Evolutionary conservation across 2,888 invertebrate species (phyloP).

Genomic region (Drosophila buzzatii): DNA sequence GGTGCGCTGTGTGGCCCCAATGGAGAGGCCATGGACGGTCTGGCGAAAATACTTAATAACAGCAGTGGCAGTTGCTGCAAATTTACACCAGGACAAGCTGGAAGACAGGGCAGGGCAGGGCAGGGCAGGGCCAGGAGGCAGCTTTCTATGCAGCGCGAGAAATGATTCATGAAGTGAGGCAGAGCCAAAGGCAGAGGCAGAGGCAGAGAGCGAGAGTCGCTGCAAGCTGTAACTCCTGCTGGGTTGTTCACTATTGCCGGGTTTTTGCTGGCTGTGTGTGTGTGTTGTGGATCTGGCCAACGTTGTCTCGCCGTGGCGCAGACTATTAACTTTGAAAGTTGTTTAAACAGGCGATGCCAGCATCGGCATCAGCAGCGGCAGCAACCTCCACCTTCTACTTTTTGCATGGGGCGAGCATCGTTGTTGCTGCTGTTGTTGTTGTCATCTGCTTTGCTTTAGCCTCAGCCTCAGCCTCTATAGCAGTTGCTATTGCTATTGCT

Average conservation of each 20-base stretch:
- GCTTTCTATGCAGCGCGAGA: slow-evolving; percentile 66
- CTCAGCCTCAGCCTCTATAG: slow-evolving; percentile 16
- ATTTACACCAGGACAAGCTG: slow-evolving; percentile 62
- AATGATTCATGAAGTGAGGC: slow-evolving; percentile 68
- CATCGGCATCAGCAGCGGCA: slow-evolving; percentile 30
- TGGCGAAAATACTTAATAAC: slow-evolving; percentile 64
- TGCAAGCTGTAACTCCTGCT: slow-evolving; percentile 67
- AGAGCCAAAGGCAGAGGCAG: slow-evolving; percentile 14
- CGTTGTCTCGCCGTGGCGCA: slow-evolving; percentile 80
- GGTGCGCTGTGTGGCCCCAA: slow-evolving; percentile 48
- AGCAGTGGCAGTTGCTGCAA: slow-evolving; percentile 63
- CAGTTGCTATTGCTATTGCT: slow-evolving; percentile 19
- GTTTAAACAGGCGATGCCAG: slow-evolving; percentile 79
- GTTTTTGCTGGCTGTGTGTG: slow-evolving; percentile 26
- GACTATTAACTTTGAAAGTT: slow-evolving; percentile 83
- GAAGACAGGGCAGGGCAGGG: slow-evolving; percentile 32
- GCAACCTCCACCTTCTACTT: slow-evolving; percentile 79
- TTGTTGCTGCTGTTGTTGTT: slow-evolving; percentile 53
- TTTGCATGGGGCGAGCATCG: slow-evolving; percentile 78
- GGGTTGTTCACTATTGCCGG: slow-evolving; percentile 48
- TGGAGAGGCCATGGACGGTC: slow-evolving; percentile 43
- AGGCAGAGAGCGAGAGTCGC: slow-evolving; percentile 39
- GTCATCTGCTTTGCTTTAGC: slow-evolving; percentile 51
- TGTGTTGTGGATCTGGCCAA: slow-evolving; percentile 47
- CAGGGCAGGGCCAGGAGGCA: slow-evolving; percentile 36